Evolutionary conservation across 1,140 invertebrate species (phyloP).

Genomic region (Drosophila sturtevanti): DNA sequence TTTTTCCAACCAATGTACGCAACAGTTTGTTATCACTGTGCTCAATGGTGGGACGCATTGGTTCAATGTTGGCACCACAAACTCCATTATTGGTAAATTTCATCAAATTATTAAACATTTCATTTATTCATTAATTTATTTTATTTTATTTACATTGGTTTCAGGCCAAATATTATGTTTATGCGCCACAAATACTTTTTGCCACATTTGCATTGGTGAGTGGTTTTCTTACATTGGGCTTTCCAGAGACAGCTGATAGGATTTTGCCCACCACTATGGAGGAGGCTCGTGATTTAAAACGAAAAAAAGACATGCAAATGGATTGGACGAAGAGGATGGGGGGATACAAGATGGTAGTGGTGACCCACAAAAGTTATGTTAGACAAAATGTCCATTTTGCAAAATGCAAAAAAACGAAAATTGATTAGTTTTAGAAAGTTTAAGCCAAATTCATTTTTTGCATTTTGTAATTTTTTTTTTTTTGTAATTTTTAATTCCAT

Average conservation of each 20-base stretch:
- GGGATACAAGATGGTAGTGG: too few relatives aligned
- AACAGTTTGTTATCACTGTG: constrained; percentile 86
- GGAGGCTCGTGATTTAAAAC: constrained; percentile 84
- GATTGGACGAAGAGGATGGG: constrained; percentile 1
- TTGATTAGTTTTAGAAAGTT: not conserved
- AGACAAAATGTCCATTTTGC: not conserved
- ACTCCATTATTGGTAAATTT: constrained; percentile 84
- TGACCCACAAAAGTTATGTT: too few relatives aligned
- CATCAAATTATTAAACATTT: too few relatives aligned
- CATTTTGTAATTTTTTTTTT: not conserved
- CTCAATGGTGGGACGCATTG: constrained; percentile 88
- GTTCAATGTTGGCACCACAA: constrained; percentile 87
- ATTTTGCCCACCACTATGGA: constrained; percentile 87
- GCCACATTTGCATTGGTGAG: constrained; percentile 86
- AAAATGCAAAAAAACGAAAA: not conserved
- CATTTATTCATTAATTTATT: not conserved
- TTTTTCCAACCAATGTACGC: constrained; percentile 88
- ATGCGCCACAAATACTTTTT: constrained; percentile 89
- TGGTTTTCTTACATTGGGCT: constrained; percentile 84
- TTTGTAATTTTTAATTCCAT: too few relatives aligned
- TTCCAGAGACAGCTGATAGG: constrained; percentile 87
- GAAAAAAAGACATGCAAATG: constrained; percentile 11
- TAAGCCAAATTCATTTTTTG: not conserved
- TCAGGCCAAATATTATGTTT: constrained; percentile 77
- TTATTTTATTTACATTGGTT: not conserved